phyloP scores from a whole-genome alignment of 2,113 vertebrate species.

The Stigmatopora nigra region DNA sequence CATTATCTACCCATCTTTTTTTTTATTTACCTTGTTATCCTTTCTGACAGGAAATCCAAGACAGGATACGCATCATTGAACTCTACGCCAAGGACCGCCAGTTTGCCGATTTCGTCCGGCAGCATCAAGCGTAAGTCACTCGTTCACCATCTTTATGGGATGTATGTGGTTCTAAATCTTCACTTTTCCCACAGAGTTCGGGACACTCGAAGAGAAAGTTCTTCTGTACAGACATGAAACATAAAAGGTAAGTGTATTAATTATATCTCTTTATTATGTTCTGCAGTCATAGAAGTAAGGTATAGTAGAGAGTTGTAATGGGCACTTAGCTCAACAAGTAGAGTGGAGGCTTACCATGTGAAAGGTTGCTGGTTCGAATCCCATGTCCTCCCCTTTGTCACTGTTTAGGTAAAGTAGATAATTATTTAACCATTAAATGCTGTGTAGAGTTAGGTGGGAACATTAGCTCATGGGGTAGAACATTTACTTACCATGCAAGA shows the following conservation, averaged over 20 bases:
- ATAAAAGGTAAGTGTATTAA: constrained; percentile 34
- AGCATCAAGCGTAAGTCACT: constrained; percentile 82
- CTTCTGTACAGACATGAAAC: constrained; percentile 46
- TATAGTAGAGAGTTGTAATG: too few relatives aligned
- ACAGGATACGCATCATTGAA: constrained; percentile 90
- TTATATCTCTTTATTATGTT: background rate
- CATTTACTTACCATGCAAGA: too few relatives aligned
- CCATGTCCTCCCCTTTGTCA: too few relatives aligned
- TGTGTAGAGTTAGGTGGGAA: too few relatives aligned
- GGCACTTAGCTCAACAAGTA: too few relatives aligned
- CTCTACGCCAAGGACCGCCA: constrained; percentile 88
- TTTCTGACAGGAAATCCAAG: constrained; percentile 84
- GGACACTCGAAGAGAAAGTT: constrained; percentile 61
- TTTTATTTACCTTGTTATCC: constrained; percentile 29
- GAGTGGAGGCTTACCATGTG: too few relatives aligned
- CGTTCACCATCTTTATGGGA: too few relatives aligned
- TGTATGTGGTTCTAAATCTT: background rate
- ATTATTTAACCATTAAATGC: too few relatives aligned
- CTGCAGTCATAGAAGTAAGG: too few relatives aligned
- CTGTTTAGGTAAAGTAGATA: too few relatives aligned
- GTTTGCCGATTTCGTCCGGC: constrained; percentile 88
- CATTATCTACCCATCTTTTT: background rate
- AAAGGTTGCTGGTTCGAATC: too few relatives aligned
- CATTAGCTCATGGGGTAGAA: too few relatives aligned
- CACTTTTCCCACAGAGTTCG: constrained; percentile 46